phyloP scores from a whole-genome alignment of 2,888 invertebrate species.

The Thyatira batis region DNA sequence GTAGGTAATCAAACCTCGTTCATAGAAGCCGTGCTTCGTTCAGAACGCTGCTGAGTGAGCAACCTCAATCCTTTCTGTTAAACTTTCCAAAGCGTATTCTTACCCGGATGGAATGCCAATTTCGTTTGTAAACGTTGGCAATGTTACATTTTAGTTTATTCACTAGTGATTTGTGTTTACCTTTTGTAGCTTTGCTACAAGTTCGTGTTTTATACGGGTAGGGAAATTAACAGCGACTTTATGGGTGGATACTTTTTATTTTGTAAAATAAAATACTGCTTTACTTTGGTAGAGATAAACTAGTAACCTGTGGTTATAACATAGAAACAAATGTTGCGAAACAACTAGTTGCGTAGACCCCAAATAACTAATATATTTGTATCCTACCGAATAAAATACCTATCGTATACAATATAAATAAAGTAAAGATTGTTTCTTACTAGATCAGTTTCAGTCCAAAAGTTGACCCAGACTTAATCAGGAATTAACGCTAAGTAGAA shows the following conservation, averaged over 20 bases:
- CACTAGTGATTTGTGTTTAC: constrained; percentile 27
- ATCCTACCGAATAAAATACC: no score
- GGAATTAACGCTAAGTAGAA: neutral
- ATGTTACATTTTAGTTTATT: constrained; percentile 39
- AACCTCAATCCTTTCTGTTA: constrained; percentile 38
- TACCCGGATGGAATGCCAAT: constrained; percentile 48
- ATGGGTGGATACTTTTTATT: neutral
- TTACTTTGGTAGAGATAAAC: no score
- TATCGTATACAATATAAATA: neutral
- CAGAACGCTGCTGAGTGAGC: constrained; percentile 28
- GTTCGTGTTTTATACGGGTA: neutral
- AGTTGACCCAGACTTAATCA: neutral
- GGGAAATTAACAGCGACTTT: neutral
- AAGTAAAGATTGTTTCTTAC: neutral
- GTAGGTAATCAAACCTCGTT: constrained; percentile 31
- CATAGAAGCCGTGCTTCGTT: constrained; percentile 26
- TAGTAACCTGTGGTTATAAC: no score
- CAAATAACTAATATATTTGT: no score
- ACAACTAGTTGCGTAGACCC: no score
- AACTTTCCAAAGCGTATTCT: constrained; percentile 46
- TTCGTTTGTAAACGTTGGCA: constrained; percentile 41
- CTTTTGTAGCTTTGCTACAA: neutral
- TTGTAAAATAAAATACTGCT: no score
- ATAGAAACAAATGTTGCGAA: no score
- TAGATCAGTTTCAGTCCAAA: neutral